Conservation (phyloP, 2,797 vertebrate genomes). For the Phrynocephalus forsythii region DNA sequence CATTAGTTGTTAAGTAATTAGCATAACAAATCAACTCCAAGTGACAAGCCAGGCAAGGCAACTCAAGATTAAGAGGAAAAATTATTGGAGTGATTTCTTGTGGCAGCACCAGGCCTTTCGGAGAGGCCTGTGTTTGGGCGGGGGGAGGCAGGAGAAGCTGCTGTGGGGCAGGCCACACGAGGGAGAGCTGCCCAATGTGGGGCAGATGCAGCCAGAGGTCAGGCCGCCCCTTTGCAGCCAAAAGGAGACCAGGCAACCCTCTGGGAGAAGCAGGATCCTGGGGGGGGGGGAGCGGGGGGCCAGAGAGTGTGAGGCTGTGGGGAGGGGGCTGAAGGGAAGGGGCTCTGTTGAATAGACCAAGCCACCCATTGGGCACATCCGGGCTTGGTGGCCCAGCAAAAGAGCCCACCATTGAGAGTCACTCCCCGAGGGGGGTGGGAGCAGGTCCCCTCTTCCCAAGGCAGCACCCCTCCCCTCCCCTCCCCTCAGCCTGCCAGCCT, state of each 20-base stretch:
- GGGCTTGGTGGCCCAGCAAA: neutral
- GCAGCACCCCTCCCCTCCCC: neutral
- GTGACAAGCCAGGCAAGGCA: constrained; percentile 44
- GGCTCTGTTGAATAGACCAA: too few relatives aligned
- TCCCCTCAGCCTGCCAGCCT: neutral
- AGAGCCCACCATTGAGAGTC: neutral
- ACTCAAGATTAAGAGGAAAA: constrained; percentile 31
- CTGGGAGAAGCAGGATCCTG: neutral
- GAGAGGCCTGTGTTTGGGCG: neutral
- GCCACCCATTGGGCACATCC: too few relatives aligned
- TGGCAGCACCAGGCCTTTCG: neutral
- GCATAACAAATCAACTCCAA: constrained; percentile 64
- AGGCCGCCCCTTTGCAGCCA: too few relatives aligned
- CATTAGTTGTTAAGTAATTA: constrained; percentile 67
- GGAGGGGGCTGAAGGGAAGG: neutral
- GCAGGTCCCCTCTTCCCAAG: too few relatives aligned
- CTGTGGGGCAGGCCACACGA: neutral
- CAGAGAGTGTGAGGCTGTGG: neutral
- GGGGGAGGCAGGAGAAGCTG: neutral
- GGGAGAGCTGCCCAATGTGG: too few relatives aligned
- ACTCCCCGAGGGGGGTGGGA: neutral
- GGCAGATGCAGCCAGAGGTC: too few relatives aligned
- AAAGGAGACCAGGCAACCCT: neutral
- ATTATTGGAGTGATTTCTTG: constrained; percentile 38
- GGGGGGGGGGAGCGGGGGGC: neutral